These are phyloP conservation scores for Tricholauxania praeusta DNA, from an alignment of 2,888 invertebrate species.

Conservation along the genomic window DNA sequence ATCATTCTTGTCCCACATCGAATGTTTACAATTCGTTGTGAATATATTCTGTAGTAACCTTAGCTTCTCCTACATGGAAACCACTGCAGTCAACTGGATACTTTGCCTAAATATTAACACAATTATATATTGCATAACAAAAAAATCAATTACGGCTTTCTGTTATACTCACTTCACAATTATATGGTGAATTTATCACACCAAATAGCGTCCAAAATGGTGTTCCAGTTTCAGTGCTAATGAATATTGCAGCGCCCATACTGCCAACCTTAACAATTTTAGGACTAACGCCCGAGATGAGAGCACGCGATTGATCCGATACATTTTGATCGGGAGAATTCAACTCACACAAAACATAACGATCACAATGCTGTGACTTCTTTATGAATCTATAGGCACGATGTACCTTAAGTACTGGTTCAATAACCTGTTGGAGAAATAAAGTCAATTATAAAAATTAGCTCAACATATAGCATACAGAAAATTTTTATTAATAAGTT, in stretches of 20 bases:
- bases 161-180: slow-evolving; percentile 76
- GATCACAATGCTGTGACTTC: slow-evolving; percentile 79
- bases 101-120: slow-evolving; percentile 56
- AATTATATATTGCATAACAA: background rate
- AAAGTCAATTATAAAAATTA: no score
- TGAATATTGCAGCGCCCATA: slow-evolving; percentile 80
- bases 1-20: background rate
- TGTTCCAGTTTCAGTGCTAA: slow-evolving; percentile 79
- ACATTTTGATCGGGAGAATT: slow-evolving; percentile 72
- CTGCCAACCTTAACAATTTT: slow-evolving; percentile 81
- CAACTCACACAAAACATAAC: slow-evolving; percentile 82
- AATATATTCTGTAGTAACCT: slow-evolving; percentile 84
- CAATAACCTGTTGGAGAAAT: slow-evolving; percentile 72
- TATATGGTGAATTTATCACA: slow-evolving; percentile 78
- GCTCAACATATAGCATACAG: no score
- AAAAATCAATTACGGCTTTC: slow-evolving; percentile 1
- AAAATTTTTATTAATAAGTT: no score
- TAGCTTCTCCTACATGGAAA: slow-evolving; percentile 85
- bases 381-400: slow-evolving; percentile 82
- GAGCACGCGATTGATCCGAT: slow-evolving; percentile 68
- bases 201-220: slow-evolving; percentile 85
- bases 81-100: slow-evolving; percentile 80
- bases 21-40: slow-evolving; percentile 80
- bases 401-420: slow-evolving; percentile 85
- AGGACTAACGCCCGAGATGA: slow-evolving; percentile 77